Base-by-base conservation (phyloP, 2,113 vertebrate genomes). In the Malurus elegans region DNA sequence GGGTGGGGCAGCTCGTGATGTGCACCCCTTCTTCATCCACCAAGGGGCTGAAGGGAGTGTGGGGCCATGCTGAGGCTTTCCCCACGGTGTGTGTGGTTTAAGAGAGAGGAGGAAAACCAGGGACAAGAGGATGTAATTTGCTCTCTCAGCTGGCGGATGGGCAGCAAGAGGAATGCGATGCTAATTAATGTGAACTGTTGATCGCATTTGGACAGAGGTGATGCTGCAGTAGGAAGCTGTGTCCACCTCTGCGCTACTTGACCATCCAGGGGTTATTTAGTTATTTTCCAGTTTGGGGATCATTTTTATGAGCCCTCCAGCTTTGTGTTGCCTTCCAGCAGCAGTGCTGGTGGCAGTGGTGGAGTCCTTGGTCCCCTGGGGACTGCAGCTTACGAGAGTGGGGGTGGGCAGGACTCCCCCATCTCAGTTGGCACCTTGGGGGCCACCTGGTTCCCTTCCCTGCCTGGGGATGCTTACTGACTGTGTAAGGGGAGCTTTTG, bases 61-160 rank as follows among this genome's bases (percentile, higher is more conserved):
- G 26, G 16, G 7, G 9, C 74, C 1, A 1, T 0, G 0, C 62
- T 53, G 17, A 58, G 51, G 47, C 34, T 62, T 58, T 32, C 36
- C 28, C 60, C 4, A 0, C 2, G 6, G 48, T 1, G 0, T 40
- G 13, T 1, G 3, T 54, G 53, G 56, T 73, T 65, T 64, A 48
- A 79, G 58, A 73, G 64, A 73, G 74, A 38, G 38, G 47, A 74
- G 73, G 32, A 90, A 86, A 88, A 87, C 4, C 10, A 29, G 60
- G 61, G 54, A 64, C 26, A 23, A 36, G 70, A 58, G 24, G 64
- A 50, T 12, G 2, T 64, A 24, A 86, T 88, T 62, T 83, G 48
- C 64, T 93, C 40, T 6, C 67, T 86, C 16, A 18, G 79, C 88
- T 93, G 67, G 51, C 0, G 5, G 45, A 44, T 78, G 38, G 38